Conservation (phyloP, 2,888 invertebrate genomes). For the Lypha dubia region DNA sequence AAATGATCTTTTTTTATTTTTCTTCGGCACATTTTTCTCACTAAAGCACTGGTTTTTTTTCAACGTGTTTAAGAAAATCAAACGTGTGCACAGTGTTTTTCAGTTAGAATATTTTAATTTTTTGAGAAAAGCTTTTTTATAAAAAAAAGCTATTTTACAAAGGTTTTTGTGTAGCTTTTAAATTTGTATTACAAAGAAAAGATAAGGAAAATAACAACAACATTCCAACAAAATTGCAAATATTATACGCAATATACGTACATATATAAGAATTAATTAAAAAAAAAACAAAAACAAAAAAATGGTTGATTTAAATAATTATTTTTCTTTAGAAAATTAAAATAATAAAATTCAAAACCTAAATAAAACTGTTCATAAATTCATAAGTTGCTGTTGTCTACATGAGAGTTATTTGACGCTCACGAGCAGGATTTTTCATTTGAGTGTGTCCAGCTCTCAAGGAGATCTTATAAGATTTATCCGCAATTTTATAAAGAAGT, state of each 20-base stretch:
- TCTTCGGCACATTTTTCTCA: conserved; percentile 9
- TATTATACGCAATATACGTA: conserved; percentile 46
- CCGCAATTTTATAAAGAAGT: too few species aligned
- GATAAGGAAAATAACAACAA: conserved; percentile 52
- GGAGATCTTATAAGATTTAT: too few species aligned
- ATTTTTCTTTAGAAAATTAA: conserved; percentile 31
- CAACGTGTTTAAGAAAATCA: neutral
- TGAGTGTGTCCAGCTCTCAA: neutral
- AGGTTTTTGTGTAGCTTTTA: conserved; percentile 47
- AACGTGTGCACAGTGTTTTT: conserved; percentile 12
- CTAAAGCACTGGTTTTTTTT: neutral
- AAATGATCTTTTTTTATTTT: conserved; percentile 28
- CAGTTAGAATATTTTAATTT: conserved; percentile 8
- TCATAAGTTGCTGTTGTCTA: conserved; percentile 15
- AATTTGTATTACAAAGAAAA: conserved; percentile 12
- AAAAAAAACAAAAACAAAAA: conserved; percentile 27
- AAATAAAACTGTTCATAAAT: conserved; percentile 58
- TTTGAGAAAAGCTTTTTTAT: conserved; percentile 22
- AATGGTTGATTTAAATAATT: conserved; percentile 49
- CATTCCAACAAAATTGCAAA: conserved; percentile 69
- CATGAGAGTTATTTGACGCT: neutral
- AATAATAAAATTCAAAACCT: conserved; percentile 29
- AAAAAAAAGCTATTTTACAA: conserved; percentile 28
- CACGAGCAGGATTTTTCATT: neutral
- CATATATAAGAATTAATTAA: conserved; percentile 61